These are phyloP conservation scores for Champsocephalus gunnari DNA, from an alignment of 2,797 vertebrate genomes.

Conservation along the genomic window DNA sequence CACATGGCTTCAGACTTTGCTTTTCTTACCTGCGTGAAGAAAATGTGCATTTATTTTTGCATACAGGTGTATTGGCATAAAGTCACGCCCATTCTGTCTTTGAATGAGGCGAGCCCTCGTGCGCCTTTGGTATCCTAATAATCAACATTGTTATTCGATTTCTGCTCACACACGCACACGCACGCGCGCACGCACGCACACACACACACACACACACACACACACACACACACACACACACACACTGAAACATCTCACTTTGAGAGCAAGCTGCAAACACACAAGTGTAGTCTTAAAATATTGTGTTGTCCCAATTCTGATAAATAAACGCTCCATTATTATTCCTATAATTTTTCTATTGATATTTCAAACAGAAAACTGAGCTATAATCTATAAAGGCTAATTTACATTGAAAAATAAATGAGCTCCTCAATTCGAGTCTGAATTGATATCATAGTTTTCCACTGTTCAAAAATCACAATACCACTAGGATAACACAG, in stretches of 20 bases:
- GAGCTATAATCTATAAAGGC: not conserved
- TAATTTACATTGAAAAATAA: conserved; percentile 9
- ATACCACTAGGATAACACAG: not conserved
- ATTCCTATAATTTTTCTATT: not conserved
- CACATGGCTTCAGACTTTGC: too few species aligned
- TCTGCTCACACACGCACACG: not conserved
- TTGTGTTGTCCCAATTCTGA: not conserved
- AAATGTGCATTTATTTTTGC: not conserved
- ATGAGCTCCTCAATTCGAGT: conserved; percentile 23
- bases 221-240: not conserved
- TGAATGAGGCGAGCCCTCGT: not conserved
- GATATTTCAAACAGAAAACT: not conserved
- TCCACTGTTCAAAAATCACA: conserved; percentile 11
- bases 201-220: not conserved
- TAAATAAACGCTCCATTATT: not conserved
- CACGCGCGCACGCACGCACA: too few species aligned
- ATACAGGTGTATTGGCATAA: conserved; percentile 22
- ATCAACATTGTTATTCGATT: not conserved
- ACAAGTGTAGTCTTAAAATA: not conserved
- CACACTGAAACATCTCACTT: not conserved
- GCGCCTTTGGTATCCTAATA: not conserved
- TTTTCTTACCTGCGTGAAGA: not conserved
- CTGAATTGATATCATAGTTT: conserved; percentile 17
- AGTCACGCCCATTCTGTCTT: not conserved
- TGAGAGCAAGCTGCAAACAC: conserved; percentile 19